Evolutionary conservation across 2,113 vertebrate genomes (phyloP), one percentile per base, ranked within the genome.

Genomic region (Ammodytes dubius): DNA sequence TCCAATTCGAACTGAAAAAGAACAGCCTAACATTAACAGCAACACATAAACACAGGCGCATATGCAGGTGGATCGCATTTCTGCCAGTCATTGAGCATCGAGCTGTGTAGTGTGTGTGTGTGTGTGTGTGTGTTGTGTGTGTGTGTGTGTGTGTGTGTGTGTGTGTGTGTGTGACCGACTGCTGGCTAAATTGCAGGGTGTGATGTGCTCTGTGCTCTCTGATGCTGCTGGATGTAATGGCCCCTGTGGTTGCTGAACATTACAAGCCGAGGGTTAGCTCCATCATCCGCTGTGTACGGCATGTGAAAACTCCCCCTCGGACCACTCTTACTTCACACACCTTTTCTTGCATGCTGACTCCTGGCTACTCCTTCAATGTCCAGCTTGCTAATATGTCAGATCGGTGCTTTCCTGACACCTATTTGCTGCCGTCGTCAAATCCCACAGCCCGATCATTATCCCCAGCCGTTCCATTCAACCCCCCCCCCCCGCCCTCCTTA

Each of bases 121-220:
- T 27, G 27, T 27, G 27, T 27, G 27, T 27, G 27, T 27, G 27
- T 27, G 27, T 27, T 70, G 52, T 77, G 43, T 67, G 45, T 60
- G 43, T 64, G 69, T 72, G n/a, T 52, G 58, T 75, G 75, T 79
- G 47, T 70, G 70, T 80, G 84, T 74, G 63, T 70, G 69, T 86
- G 76, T 83, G 82, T 88, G 85, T 76, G 64, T 79, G 71, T 79
- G 82, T 72, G 82, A 87, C 74, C 71, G 57, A 89, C 90, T 85
- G 85, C 89, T 90, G 90, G 87, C 88, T 91, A 96, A 96, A 89
- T 95, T 95, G 93, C 91, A 92, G 84, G 91, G 94, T 96, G 96
- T 95, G 92, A 94, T 95, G 93, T 95, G 70, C 80, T 90, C 91
- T 72, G 72, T 84, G 86, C 89, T 89, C 85, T 83, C 92, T 89